Evolutionary conservation across 2,888 invertebrate genomes (phyloP).

Genomic region (Teleiodes luculella): DNA sequence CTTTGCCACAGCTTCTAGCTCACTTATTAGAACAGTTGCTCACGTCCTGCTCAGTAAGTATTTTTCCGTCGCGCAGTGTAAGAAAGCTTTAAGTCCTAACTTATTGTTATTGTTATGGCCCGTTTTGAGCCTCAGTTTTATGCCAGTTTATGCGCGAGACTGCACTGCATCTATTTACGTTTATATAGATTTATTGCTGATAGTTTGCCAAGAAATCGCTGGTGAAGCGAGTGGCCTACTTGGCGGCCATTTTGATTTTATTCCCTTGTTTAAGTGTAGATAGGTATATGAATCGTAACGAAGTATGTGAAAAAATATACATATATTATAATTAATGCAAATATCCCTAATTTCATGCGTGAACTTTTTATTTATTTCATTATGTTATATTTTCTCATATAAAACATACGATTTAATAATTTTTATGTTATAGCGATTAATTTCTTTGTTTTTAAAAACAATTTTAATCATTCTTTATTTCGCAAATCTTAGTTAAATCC

Average conservation of each 20-base stretch:
- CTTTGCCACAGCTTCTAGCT: too few species aligned
- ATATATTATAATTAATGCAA: not conserved
- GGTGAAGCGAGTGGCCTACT: not conserved
- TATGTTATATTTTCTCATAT: too few species aligned
- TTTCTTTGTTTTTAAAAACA: too few species aligned
- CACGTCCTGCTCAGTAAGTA: too few species aligned
- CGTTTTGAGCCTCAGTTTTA: slow-evolving; percentile 75
- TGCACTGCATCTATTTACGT: slow-evolving; percentile 54
- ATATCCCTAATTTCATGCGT: too few species aligned
- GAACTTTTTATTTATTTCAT: too few species aligned
- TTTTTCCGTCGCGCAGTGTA: slow-evolving; percentile 35
- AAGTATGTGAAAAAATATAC: not conserved
- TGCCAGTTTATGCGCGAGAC: slow-evolving; percentile 43
- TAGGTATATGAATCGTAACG: not conserved
- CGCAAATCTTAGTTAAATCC: too few species aligned
- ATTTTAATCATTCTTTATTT: too few species aligned
- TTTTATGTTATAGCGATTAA: too few species aligned
- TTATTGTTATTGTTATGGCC: slow-evolving; percentile 80
- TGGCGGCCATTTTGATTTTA: not conserved
- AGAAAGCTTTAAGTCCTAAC: slow-evolving; percentile 66
- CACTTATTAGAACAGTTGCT: not conserved
- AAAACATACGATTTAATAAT: too few species aligned
- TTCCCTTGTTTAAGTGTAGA: too few species aligned
- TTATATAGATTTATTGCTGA: slow-evolving; percentile 54
- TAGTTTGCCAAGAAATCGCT: slow-evolving; percentile 41